Base-by-base conservation (phyloP, 2,797 vertebrate species). In the Myiothlypis coronata region DNA sequence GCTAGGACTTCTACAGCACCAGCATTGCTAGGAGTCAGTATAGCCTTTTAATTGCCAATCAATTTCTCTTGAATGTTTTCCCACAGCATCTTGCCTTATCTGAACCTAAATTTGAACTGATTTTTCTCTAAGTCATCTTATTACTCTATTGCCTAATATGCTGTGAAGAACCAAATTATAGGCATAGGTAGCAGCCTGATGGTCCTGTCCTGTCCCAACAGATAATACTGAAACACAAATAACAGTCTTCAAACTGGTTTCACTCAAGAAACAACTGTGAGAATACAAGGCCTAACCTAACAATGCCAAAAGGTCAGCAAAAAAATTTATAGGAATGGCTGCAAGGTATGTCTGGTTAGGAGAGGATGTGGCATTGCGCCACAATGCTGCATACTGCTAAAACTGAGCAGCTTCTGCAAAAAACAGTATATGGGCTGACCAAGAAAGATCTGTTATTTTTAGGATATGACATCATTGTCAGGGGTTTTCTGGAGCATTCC, bases 401-500 rank as follows among this genome's bases (percentile, higher is more conserved):
- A 47, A 59, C 43, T 46, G 60, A 52, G 75, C 37, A 56, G 39
- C n/a, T 74, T 89, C 56, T 91, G 44, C 75, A 68, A 46, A 92
- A 57, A 94, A n/a, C 34, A 56, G 41, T 26, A 10, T 18, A 35
- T 1, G 2, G 47, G 39, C 63, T 81, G 26, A 72, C n/a, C 59
- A 86, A 61, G 57, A 83, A 71, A 75, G 24, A 81, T 24, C 43
- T 65, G 50, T 35, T 95, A 89, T 91, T 94, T 94, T 94, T 89
- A 95, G 74, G 59, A 53, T 34, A 88, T 93, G 65, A 95, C 76
- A 94, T 90, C 57, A 95, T 8, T 63, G 80, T 83, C 79, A 94
- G 87, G 63, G 59, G 50, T 83, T 94, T 95, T 94, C 80, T 94
- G 80, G 77, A 95, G 85, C 28, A 80, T 88, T 89, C 69, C 53